A percentile compares a stretch with the other conserved stretches of the same genome.
These are phyloP conservation scores for Eurytoma californica DNA, from an alignment of 2,888 invertebrate genomes.

Conservation along the genomic window DNA sequence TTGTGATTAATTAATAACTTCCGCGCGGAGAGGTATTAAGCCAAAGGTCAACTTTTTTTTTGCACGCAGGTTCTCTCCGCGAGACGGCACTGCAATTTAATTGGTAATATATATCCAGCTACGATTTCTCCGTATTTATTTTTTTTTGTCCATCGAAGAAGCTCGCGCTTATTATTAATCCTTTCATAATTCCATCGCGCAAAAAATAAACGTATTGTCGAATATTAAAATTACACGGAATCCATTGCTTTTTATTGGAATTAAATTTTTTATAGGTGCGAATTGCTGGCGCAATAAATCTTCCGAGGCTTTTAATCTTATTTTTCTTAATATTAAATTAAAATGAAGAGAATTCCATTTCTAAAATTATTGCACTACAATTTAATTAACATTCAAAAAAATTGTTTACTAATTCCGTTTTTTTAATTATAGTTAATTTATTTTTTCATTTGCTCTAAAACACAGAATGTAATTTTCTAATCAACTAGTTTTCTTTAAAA, in stretches of 20 bases:
- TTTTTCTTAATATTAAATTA: not conserved
- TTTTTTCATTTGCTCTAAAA: not conserved
- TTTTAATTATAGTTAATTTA: no score
- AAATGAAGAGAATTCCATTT: not conserved
- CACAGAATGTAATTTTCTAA: not conserved
- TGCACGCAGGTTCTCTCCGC: not conserved
- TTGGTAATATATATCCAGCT: slow-evolving; percentile 1
- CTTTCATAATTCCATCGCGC: not conserved
- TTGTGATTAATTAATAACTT: slow-evolving; percentile 31
- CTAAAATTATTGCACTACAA: no score
- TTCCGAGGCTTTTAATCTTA: no score
- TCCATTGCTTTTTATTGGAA: no score
- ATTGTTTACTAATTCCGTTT: no score
- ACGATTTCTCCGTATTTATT: not conserved
- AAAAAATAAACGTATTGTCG: no score
- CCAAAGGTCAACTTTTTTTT: not conserved
- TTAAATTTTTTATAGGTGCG: no score
- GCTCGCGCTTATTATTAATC: not conserved
- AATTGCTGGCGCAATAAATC: no score
- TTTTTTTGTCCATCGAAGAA: not conserved
- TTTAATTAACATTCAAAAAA: not conserved
- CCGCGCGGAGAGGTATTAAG: slow-evolving; percentile 2
- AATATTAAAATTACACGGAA: no score
- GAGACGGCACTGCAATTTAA: not conserved
- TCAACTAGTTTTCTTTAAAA: slow-evolving; percentile 25